Conservation (phyloP, 2,888 invertebrate genomes). For the Carabus problematicus region DNA sequence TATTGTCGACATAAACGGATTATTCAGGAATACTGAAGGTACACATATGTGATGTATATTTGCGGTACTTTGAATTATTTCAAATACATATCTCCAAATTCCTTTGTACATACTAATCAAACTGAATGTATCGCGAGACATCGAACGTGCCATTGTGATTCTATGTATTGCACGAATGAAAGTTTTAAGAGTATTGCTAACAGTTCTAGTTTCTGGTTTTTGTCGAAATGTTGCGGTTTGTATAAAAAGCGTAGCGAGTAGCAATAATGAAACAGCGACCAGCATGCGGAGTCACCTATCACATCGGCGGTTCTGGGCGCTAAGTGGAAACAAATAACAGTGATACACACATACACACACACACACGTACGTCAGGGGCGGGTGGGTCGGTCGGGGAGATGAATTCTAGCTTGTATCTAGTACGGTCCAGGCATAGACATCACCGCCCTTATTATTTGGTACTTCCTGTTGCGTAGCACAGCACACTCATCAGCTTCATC, state of each 20-base stretch:
- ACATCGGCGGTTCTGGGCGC: conserved; percentile 48
- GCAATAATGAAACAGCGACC: conserved; percentile 10
- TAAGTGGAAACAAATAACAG: conserved; percentile 55
- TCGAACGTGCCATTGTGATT: too few relatives aligned
- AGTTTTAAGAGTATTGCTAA: neutral
- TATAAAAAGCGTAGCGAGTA: neutral
- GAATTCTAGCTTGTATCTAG: neutral
- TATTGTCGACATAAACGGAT: too few relatives aligned
- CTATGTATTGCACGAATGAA: too few relatives aligned
- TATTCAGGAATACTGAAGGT: too few relatives aligned
- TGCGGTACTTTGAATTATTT: too few relatives aligned
- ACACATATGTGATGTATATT: too few relatives aligned
- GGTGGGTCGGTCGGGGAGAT: neutral
- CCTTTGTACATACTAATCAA: too few relatives aligned
- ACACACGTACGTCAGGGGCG: conserved; percentile 1
- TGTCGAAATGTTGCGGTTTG: conserved; percentile 3
- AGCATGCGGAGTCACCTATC: conserved; percentile 38
- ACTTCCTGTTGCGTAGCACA: conserved; percentile 16
- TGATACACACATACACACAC: conserved; percentile 46
- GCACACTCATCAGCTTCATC: too few relatives aligned
- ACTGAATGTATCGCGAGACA: too few relatives aligned
- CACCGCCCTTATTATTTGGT: conserved; percentile 7
- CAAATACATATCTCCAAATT: too few relatives aligned
- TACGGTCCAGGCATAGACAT: neutral
- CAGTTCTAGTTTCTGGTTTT: neutral